A percentile compares a stretch with the other conserved stretches of the same genome.
Evolutionary conservation across 2,113 vertebrate species (phyloP).

Genomic region (Probosciger aterrimus): DNA sequence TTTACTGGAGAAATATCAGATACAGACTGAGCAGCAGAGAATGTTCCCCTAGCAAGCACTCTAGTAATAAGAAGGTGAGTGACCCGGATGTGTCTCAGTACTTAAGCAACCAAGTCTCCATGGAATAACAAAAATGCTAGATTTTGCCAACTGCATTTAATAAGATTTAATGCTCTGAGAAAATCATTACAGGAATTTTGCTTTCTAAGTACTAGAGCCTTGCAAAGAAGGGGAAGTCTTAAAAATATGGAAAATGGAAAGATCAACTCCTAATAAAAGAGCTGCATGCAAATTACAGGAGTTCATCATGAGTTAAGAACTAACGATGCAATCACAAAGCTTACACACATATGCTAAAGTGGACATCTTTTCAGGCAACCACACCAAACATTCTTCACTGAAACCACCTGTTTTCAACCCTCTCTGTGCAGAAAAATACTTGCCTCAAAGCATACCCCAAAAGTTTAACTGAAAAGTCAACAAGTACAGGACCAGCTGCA

Average conservation of each 20-base stretch:
- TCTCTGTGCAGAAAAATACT: not conserved
- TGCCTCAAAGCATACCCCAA: not conserved
- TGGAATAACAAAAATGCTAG: not conserved
- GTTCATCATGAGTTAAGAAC: not conserved
- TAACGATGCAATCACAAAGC: not conserved
- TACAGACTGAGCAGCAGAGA: not conserved
- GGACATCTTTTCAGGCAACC: not conserved
- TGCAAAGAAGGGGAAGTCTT: not conserved
- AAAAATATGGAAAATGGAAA: not conserved
- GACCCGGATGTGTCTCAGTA: not conserved
- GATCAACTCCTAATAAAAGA: not conserved
- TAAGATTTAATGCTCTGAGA: not conserved
- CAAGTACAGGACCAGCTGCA: not conserved
- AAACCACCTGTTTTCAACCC: not conserved
- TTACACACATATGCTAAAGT: not conserved
- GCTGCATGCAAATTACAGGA: not conserved
- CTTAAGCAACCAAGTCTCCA: not conserved
- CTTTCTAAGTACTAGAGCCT: not conserved
- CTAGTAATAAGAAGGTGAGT: not conserved
- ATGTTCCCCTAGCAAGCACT: not conserved
- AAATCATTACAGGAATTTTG: not conserved
- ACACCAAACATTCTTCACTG: not conserved
- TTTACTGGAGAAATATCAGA: not conserved
- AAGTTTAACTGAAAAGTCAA: not conserved
- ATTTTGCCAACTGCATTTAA: not conserved